Evolutionary conservation across 2,113 vertebrate species (phyloP), one percentile per base, ranked within the genome.

Genomic region (Brachionichthys hirsutus): DNA sequence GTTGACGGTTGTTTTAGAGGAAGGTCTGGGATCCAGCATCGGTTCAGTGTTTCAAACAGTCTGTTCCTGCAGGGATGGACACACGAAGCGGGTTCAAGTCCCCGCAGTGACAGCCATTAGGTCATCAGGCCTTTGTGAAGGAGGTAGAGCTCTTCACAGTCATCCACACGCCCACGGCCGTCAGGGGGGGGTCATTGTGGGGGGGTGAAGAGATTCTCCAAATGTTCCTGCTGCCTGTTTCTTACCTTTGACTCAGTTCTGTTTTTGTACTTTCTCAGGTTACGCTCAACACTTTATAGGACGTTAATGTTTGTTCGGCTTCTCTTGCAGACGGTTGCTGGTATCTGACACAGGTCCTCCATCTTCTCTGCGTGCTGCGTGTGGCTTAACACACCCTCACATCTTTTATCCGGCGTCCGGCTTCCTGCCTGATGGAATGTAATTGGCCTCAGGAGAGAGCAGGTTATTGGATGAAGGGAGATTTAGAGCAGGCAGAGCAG

Each of bases 371-470:
- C 19, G 63, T 62, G 76, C 42, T 18, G 53, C 69, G 71, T 64
- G 80, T 75, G 63, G 67, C 77, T 82, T 75, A 80, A 85, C 81
- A 73, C 77, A 76, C 70, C 63, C 75, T 36, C 49, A 47, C 70
- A 75, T 87, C 81, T 85, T 85, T 79, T 79, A 84, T 81, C 78
- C 72, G 1, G 76, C 72, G 82, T 86, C 82, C 75, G 57, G 79
- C 75, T 84, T 84, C 82, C 81, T 81, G 84, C 61, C 75, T 87
- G 78, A 86, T 81, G 81, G 75, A 82, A 84, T 57, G 79, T 87
- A 85, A 87, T 87, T 88, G 82, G 83, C 84, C 84, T 77, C 75
- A 14, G 73, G 79, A 81, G 84, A 73, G 72, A 58, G 62, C 17
- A 0, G 1, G 50, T 75, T 79, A 72, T 40, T 64, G 55, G 74